Base-by-base conservation (phyloP, 2,888 invertebrate species). In the Ditula angustiorana region DNA sequence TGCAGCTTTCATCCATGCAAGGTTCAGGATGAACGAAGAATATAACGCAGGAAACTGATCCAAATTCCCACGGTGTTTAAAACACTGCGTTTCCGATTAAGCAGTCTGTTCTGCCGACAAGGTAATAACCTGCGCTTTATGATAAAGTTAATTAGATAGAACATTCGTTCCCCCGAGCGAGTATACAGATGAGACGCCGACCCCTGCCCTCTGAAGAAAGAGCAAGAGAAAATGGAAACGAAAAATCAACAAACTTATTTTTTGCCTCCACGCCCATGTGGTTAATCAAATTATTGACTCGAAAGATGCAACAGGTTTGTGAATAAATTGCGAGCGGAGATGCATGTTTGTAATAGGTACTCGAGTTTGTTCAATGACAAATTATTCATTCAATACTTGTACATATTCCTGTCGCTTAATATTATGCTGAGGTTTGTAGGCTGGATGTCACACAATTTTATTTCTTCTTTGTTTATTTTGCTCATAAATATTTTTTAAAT, bases 71-170 rank as follows among this genome's bases (percentile, higher is more conserved):
- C 71, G 71, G 67, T 76, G 74, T 79, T 61, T 41, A 21, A 62
- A 64, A 61, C 44, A 26, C 53, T 53, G 79, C 78, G 81, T 80
- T 85, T 83, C 81, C 82, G 82, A 85, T 86, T 87, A 85, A 80
- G 77, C 79, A 80, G 78, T 79, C 79, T 73, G 76, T 73, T 78
- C 73, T 76, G 81, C 67, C 79, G 84, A 83, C 85, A 85, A 85
- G 81, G 87, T 85, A 90, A 87, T 90, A 88, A 82, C 85, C 82
- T 76, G 81, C 78, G 81, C 82, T 88, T 90, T 91, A 91, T 90
- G 86, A 90, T 90, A 87, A 89, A 90, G 86, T 89, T 91, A 91
- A 91, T 91, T 90, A 90, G 88, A 85, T 87, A 82, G 82, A 87
- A 87, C 89, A 90, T 90, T 90, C 82, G 82, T 85, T 90, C 90